A percentile compares a stretch with the other conserved stretches of the same genome.
phyloP scores from a whole-genome alignment of 2,113 vertebrate genomes.

The Nicator chloris region DNA sequence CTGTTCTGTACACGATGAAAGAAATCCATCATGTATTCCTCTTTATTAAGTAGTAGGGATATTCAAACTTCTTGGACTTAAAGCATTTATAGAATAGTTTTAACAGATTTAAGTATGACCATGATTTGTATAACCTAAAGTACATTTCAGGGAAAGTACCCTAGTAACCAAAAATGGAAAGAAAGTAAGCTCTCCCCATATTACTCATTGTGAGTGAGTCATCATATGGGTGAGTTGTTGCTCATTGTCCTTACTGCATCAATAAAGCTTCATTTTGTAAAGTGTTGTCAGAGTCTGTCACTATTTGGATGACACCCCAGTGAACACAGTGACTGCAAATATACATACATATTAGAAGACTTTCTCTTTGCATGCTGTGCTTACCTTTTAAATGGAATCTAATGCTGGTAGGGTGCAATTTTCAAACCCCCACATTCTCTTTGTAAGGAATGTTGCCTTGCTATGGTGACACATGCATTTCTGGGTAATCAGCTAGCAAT shows the following conservation, averaged over 20 bases:
- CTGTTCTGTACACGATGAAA: not conserved
- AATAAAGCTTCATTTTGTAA: not conserved
- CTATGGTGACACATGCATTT: not conserved
- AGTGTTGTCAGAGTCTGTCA: not conserved
- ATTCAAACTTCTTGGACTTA: not conserved
- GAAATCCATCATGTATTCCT: not conserved
- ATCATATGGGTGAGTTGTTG: fast-evolving
- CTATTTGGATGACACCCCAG: not conserved
- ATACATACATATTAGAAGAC: not conserved
- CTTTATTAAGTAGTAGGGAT: not conserved
- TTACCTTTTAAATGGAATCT: not conserved
- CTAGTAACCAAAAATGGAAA: not conserved
- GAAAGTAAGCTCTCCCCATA: not conserved
- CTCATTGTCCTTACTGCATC: not conserved
- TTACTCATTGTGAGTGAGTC: not conserved
- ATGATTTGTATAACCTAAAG: not conserved
- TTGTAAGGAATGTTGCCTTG: not conserved
- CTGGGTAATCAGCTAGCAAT: not conserved
- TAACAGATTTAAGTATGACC: not conserved
- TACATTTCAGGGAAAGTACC: not conserved
- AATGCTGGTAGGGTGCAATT: not conserved
- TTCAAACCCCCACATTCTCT: fast-evolving
- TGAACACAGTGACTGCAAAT: not conserved
- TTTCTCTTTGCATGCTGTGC: not conserved
- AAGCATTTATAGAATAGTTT: not conserved